Conservation (phyloP, 2,888 invertebrate genomes). For the Pheosia gnoma region DNA sequence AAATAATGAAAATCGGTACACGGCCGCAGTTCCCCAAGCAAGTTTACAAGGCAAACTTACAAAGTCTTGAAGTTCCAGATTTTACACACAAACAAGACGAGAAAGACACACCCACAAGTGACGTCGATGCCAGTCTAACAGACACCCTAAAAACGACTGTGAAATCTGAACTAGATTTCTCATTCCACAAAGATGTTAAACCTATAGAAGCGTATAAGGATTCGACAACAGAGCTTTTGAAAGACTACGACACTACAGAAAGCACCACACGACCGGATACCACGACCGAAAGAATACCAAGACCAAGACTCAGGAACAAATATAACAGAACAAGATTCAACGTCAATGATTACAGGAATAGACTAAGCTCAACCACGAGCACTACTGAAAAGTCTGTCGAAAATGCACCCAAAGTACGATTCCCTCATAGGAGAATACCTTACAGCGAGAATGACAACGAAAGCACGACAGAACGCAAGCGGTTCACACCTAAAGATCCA, state of each 20-base stretch:
- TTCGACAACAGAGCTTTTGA: constrained; percentile 57
- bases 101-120: constrained; percentile 81
- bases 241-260: constrained; percentile 48
- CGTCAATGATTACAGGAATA: constrained; percentile 89
- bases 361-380: constrained; percentile 84
- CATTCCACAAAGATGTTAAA: constrained; percentile 75
- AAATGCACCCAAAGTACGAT: constrained; percentile 70
- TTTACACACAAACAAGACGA: constrained; percentile 80
- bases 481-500: constrained; percentile 80
- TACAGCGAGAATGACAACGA: constrained; percentile 69
- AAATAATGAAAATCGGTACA: constrained; percentile 80
- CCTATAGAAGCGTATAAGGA: constrained; percentile 65
- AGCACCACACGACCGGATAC: constrained; percentile 62
- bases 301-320: constrained; percentile 78
- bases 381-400: constrained; percentile 68
- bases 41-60: constrained; percentile 50
- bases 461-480: constrained; percentile 77
- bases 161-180: constrained; percentile 62
- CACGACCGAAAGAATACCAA: constrained; percentile 56
- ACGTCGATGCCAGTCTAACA: constrained; percentile 68
- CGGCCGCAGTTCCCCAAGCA: constrained; percentile 61
- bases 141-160: constrained; percentile 59
- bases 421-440: constrained; percentile 77
- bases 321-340: constrained; percentile 89
- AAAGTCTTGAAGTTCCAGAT: constrained; percentile 65